A percentile compares a stretch with the other conserved stretches of the same genome.
Evolutionary conservation across 2,113 vertebrate species (phyloP).

Genomic region (Rhipidura dahli): DNA sequence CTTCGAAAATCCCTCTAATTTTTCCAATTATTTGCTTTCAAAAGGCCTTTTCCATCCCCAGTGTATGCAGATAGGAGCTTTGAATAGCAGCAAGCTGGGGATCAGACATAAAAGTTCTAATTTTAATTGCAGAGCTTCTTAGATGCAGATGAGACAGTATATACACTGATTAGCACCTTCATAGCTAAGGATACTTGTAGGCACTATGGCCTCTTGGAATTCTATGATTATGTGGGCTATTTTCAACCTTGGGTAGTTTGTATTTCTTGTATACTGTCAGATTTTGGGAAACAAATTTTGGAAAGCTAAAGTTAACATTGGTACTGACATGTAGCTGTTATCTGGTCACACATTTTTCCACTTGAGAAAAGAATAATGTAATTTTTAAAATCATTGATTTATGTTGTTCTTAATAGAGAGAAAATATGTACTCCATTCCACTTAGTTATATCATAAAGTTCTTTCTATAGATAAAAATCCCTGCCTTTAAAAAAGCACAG

Average conservation of each 20-base stretch:
- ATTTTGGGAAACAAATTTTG: neutral
- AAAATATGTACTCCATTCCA: neutral
- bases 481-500: neutral
- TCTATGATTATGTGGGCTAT: neutral
- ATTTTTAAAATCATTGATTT: neutral
- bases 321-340: neutral
- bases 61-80: slow-evolving; percentile 33
- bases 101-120: slow-evolving; percentile 46
- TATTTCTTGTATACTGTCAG: neutral
- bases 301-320: neutral
- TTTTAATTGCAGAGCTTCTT: slow-evolving; percentile 67
- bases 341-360: neutral
- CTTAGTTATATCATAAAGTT: neutral
- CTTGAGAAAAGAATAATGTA: neutral
- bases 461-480: neutral
- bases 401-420: neutral
- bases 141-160: slow-evolving; percentile 45
- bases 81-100: slow-evolving; percentile 49
- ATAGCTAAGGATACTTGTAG: neutral
- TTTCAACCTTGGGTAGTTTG: neutral
- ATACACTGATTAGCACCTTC: slow-evolving; percentile 61
- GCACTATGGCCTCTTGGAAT: neutral
- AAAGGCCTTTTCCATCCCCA: slow-evolving; percentile 53
- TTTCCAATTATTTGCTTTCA: slow-evolving; percentile 71
- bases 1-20: slow-evolving; percentile 62